phyloP scores from a whole-genome alignment of 2,797 vertebrate species.

The Pitangus sulphuratus region DNA sequence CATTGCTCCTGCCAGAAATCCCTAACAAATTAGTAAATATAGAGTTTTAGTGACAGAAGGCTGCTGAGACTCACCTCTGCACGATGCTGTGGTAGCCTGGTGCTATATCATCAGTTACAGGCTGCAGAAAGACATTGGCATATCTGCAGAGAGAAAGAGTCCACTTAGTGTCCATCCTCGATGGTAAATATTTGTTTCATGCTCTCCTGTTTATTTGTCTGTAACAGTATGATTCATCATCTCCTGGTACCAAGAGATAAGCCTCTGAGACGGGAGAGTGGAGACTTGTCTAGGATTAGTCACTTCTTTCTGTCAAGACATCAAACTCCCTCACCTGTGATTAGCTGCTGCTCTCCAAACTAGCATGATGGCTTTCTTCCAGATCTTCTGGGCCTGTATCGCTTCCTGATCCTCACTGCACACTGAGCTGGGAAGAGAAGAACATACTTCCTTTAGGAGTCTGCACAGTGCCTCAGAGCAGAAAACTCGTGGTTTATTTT shows the following conservation, averaged over 20 bases:
- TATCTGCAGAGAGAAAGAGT: conserved; percentile 80
- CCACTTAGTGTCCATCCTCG: not conserved
- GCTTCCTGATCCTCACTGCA: conserved; percentile 97
- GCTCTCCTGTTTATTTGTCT: not conserved
- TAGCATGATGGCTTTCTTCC: conserved; percentile 99
- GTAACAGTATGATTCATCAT: not conserved
- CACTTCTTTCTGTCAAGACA: conserved; percentile 6
- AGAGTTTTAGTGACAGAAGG: not conserved
- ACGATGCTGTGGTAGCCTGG: conserved; percentile 97
- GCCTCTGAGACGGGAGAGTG: not conserved
- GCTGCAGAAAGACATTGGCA: conserved; percentile 97
- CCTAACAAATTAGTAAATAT: not conserved
- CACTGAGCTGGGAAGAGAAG: conserved; percentile 83
- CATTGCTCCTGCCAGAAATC: not conserved
- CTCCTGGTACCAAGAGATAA: not conserved
- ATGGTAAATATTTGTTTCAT: not conserved
- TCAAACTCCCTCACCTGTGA: conserved; percentile 88
- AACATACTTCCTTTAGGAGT: not conserved
- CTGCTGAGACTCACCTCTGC: conserved; percentile 84
- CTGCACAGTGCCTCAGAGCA: not conserved
- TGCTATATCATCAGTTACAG: conserved; percentile 97
- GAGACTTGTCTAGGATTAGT: conserved; percentile 17
- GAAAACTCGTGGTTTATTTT: not conserved
- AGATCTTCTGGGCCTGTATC: conserved; percentile 97
- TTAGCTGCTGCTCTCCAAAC: conserved; percentile 98